phyloP scores from a whole-genome alignment of 1,140 invertebrate species.

The Tetragnatha versicolor region DNA sequence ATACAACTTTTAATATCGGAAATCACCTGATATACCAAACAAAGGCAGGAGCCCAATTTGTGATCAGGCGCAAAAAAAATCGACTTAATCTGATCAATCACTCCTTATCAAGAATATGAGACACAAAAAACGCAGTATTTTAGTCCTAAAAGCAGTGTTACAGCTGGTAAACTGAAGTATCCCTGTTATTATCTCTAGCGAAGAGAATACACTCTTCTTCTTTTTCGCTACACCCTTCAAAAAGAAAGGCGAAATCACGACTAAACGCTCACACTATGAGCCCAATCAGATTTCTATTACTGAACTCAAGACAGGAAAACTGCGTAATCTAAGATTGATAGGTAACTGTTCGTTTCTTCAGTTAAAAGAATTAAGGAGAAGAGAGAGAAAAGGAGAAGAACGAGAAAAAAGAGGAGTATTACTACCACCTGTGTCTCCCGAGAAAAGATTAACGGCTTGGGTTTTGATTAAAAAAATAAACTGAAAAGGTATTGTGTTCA shows the following conservation, averaged over 20 bases:
- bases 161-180: conserved; percentile 38
- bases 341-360: conserved; percentile 22
- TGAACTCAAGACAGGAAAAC: conserved; percentile 11
- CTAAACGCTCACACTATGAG: conserved; percentile 7
- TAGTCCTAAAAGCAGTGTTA: conserved; percentile 26
- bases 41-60: too few relatives aligned
- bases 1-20: too few relatives aligned
- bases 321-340: conserved; percentile 43
- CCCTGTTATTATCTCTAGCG: conserved; percentile 19
- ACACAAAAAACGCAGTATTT: not conserved
- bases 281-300: conserved; percentile 44
- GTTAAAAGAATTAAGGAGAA: not conserved
- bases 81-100: too few relatives aligned
- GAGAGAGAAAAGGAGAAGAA: conserved; percentile 29
- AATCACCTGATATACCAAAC: too few relatives aligned
- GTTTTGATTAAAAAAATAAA: conserved; percentile 5
- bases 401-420: not conserved
- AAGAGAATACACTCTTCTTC: not conserved
- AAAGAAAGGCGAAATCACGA: not conserved
- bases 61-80: too few relatives aligned
- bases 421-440: conserved; percentile 20
- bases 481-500: conserved; percentile 4
- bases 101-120: too few relatives aligned
- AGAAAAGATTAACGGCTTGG: conserved; percentile 28
- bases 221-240: conserved; percentile 12